Evolutionary conservation across 2,888 invertebrate species (phyloP), one percentile per base, ranked within the genome.

Genomic region (Phania funesta): DNA sequence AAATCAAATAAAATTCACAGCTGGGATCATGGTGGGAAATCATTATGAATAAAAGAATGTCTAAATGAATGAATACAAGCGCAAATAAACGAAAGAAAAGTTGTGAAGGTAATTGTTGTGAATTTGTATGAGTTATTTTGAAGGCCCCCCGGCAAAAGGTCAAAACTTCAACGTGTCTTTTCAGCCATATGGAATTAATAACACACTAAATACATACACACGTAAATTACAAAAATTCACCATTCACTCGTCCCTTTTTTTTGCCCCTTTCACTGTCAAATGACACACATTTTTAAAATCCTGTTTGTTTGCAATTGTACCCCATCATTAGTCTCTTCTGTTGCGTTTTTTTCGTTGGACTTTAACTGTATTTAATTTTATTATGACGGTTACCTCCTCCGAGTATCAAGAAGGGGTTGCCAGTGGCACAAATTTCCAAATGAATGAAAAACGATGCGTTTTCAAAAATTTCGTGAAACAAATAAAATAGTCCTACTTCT

Each of bases 1-100:
- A 84, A 84, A 81, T 84, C 85, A 84, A 85, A 85, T 85, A 84
- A 85, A 85, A 80, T 62, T 84, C 85, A 84, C 85, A 85, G 85
- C 85, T 84, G 84, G 85, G 84, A 70, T 73, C 46, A 35, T 78
- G 46, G 52, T 74, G 64, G 44, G 52, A 44, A 41, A 64, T 65
- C 26, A 73, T 24, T 58, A 58, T 16, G 18, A 13, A 9, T 24
- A 20, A 50, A 44, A 35, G 29, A 50, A 38, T 38, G 26, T 4
- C 24, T 7, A 68, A 38, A 29, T 29, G 6, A 29, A 29, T n/a
- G 11, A 50, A 24, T 20, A 16, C 11, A 44, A 26, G 0, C 8
- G 35, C 1, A 56, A 35, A 11, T 13, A 58, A 22, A 56, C 35
- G 35, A 2, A 35, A 38, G 4, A 13, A 13, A 38, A 11, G 35